phyloP scores from a whole-genome alignment of 2,888 invertebrate species.

The Drosophila limbata region DNA sequence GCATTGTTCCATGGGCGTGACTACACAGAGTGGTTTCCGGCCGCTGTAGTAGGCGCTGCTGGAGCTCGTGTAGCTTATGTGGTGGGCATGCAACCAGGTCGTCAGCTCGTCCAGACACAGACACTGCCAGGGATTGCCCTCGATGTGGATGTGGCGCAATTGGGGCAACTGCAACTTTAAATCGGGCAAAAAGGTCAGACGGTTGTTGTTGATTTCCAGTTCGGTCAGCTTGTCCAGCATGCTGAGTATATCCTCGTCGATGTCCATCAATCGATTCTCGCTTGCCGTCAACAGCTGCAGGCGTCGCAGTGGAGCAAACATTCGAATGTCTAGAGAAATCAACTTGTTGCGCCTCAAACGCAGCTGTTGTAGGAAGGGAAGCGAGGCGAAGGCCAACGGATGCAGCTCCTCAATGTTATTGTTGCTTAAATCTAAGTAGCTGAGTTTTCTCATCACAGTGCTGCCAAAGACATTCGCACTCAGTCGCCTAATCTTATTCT shows the following conservation, averaged over 20 bases:
- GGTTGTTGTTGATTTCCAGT: slow-evolving; percentile 82
- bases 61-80: slow-evolving; percentile 17
- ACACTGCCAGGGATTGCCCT: slow-evolving; percentile 85
- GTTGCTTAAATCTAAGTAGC: slow-evolving; percentile 64
- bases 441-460: slow-evolving; percentile 60
- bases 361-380: slow-evolving; percentile 76
- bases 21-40: slow-evolving; percentile 79
- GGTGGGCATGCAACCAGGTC: slow-evolving; percentile 61
- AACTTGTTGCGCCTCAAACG: slow-evolving; percentile 78
- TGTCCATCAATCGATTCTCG: slow-evolving; percentile 76
- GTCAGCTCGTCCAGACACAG: slow-evolving; percentile 79
- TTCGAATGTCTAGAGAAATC: slow-evolving; percentile 68
- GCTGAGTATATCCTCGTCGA: slow-evolving; percentile 64
- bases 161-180: slow-evolving; percentile 43
- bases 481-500: slow-evolving; percentile 70
- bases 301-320: slow-evolving; percentile 77
- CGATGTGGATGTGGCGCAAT: slow-evolving; percentile 71
- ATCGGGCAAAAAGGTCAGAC: slow-evolving; percentile 79
- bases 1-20: slow-evolving; percentile 77
- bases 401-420: slow-evolving; percentile 75
- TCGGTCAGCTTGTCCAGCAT: slow-evolving; percentile 62
- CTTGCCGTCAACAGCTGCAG: slow-evolving; percentile 76
- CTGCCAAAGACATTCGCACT: slow-evolving; percentile 68
- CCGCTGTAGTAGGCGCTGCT: slow-evolving; percentile 77
- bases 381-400: slow-evolving; percentile 68